Evolutionary conservation across 2,888 invertebrate genomes (phyloP).

Genomic region (Melanchra persicariae): DNA sequence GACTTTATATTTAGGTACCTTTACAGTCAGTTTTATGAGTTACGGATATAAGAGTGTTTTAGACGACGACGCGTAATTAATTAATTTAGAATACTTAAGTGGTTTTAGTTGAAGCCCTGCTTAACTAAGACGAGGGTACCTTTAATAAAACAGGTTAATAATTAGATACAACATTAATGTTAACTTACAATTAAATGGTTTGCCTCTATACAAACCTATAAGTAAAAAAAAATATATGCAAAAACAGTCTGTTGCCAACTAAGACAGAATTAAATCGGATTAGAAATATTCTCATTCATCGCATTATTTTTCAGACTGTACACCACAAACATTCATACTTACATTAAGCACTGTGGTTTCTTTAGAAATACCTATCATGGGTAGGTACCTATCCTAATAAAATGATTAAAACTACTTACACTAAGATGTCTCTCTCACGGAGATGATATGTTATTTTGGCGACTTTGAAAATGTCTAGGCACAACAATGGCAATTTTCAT

Average conservation of each 20-base stretch:
- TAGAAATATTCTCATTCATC: slow-evolving; percentile 15
- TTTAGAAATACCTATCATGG: slow-evolving; percentile 22
- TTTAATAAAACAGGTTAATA: neutral
- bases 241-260: slow-evolving; percentile 36
- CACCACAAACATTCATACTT: slow-evolving; percentile 36
- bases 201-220: neutral
- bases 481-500: slow-evolving; percentile 78
- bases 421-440: slow-evolving; percentile 68
- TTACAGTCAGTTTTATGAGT: neutral
- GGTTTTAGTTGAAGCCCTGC: neutral
- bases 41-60: neutral
- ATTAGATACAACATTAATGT: neutral
- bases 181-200: slow-evolving; percentile 11
- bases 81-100: too few species aligned
- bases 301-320: slow-evolving; percentile 5
- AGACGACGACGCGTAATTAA: neutral
- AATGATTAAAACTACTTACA: slow-evolving; percentile 32
- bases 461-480: slow-evolving; percentile 83
- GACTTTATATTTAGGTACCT: neutral
- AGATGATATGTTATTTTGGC: slow-evolving; percentile 87
- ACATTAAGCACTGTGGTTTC: slow-evolving; percentile 59
- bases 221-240: neutral
- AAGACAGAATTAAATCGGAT: slow-evolving; percentile 22
- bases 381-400: slow-evolving; percentile 28
- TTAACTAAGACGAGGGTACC: too few species aligned